Base-by-base conservation (phyloP, 2,797 vertebrate genomes). In the Parambassis ranga region DNA sequence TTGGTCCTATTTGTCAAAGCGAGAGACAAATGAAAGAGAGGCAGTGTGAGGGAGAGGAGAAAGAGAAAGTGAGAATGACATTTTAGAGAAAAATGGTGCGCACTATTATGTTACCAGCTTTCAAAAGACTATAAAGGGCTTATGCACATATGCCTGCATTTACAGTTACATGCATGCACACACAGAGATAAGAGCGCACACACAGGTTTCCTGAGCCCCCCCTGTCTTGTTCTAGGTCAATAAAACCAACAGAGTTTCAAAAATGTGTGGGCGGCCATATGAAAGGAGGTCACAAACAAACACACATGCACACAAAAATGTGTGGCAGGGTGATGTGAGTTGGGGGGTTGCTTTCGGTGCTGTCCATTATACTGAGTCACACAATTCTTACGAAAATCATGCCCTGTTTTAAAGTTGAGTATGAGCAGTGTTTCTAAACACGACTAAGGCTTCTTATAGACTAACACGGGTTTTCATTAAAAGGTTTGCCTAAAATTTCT, bases 251-350 rank as follows among this genome's bases (percentile, higher is more conserved):
- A 3, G 13, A 69, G 52, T 75, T 87, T 77, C 71, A 69, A 83
- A 86, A 67, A 87, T 73, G 71, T 66, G 89, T 83, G 71, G 77
- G 83, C 52, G 75, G 82, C 30, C n/a, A 78, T 70, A 59, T 75
- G 83, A 91, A 92, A 92, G 68, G 79, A 92, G 91, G 90, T 90
- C 76, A 81, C 47, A 19, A 46, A 37, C 44, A 58, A 9, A 30
- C 41, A 77, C 19, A 23, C 37, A 56, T 10, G 32, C 31, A 50
- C 20, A 48, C 15, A 4, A 28, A 44, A 57, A 50, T 28, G 28
- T n/a, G 50, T 28, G 31, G 51, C 31, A 71, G 35, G 48, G 32
- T 4, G 37, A 63, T 41, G 32, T 14, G 19, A 61, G 50, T n/a
- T n/a, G n/a, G n/a, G 18, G 19, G 5, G 51, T 22, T 13, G 22